Evolutionary conservation across 2,888 invertebrate species (phyloP).

Genomic region (Caradrina clavipalpis): DNA sequence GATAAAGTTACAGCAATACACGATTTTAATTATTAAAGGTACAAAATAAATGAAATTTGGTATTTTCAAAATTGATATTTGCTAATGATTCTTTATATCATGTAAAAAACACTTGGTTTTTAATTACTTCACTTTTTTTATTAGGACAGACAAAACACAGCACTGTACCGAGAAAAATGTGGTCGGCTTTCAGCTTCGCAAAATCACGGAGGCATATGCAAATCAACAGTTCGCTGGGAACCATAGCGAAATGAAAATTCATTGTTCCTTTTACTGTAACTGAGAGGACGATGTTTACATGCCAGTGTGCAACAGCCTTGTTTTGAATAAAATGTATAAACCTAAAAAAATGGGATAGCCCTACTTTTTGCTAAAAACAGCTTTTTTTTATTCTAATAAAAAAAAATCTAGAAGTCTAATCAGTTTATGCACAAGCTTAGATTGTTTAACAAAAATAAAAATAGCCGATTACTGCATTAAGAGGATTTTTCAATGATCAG

Average conservation of each 20-base stretch:
- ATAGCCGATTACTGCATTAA: too few species aligned
- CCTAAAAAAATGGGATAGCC: too few species aligned
- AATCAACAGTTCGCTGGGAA: background rate
- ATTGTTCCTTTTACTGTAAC: constrained; percentile 2
- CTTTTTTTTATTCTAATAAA: too few species aligned
- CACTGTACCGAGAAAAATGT: background rate
- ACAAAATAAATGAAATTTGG: background rate
- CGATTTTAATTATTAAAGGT: background rate
- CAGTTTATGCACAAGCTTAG: too few species aligned
- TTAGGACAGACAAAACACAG: background rate
- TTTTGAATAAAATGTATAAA: background rate
- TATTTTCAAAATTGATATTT: too few species aligned
- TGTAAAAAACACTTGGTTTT: background rate
- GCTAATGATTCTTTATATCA: too few species aligned
- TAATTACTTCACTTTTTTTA: background rate
- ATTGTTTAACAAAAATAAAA: too few species aligned
- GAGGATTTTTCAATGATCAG: too few species aligned
- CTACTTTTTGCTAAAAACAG: too few species aligned
- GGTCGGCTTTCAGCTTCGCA: background rate
- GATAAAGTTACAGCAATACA: background rate
- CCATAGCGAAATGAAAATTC: constrained; percentile 1
- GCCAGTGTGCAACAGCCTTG: too few species aligned
- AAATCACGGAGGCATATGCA: constrained; percentile 1
- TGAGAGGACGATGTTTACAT: background rate
- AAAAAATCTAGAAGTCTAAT: too few species aligned